Evolutionary conservation across 2,888 invertebrate species (phyloP).

Genomic region (Galerucella nymphaeae): DNA sequence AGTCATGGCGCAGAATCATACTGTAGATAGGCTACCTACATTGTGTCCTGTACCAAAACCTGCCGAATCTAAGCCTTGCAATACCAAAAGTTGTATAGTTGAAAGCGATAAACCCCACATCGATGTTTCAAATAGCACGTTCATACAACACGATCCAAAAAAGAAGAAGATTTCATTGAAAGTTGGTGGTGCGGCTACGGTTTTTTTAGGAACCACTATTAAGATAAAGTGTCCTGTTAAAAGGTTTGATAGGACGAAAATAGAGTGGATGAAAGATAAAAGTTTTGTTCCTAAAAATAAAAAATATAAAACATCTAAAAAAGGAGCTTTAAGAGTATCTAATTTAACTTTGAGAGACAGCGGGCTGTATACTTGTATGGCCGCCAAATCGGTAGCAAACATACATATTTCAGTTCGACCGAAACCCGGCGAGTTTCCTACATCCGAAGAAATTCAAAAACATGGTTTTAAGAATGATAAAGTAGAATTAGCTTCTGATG

Average conservation of each 20-base stretch:
- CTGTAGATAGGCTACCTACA: slow-evolving; percentile 80
- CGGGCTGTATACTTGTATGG: slow-evolving; percentile 88
- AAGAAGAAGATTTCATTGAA: slow-evolving; percentile 86
- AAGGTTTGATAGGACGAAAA: slow-evolving; percentile 82
- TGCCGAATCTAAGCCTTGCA: slow-evolving; percentile 84
- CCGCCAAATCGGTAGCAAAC: slow-evolving; percentile 84
- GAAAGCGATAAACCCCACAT: slow-evolving; percentile 80
- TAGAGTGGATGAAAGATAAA: slow-evolving; percentile 91
- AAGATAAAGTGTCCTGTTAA: slow-evolving; percentile 95
- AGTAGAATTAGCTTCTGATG: slow-evolving; percentile 56
- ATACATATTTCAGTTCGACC: slow-evolving; percentile 84
- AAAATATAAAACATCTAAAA: slow-evolving; percentile 89
- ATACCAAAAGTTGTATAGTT: slow-evolving; percentile 81
- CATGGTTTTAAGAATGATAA: slow-evolving; percentile 58
- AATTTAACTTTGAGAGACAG: slow-evolving; percentile 84
- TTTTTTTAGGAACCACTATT: slow-evolving; percentile 90
- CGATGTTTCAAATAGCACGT: slow-evolving; percentile 82
- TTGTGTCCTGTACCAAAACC: slow-evolving; percentile 83
- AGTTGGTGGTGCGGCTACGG: slow-evolving; percentile 90
- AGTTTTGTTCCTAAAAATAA: slow-evolving; percentile 80
- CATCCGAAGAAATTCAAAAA: slow-evolving; percentile 78
- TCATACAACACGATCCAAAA: slow-evolving; percentile 84
- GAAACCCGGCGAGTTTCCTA: slow-evolving; percentile 81
- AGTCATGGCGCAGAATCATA: slow-evolving; percentile 92
- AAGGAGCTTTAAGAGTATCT: slow-evolving; percentile 88